These are phyloP conservation scores for Mimumesa dahlbomi DNA, from an alignment of 2,888 invertebrate genomes.

Conservation along the genomic window DNA sequence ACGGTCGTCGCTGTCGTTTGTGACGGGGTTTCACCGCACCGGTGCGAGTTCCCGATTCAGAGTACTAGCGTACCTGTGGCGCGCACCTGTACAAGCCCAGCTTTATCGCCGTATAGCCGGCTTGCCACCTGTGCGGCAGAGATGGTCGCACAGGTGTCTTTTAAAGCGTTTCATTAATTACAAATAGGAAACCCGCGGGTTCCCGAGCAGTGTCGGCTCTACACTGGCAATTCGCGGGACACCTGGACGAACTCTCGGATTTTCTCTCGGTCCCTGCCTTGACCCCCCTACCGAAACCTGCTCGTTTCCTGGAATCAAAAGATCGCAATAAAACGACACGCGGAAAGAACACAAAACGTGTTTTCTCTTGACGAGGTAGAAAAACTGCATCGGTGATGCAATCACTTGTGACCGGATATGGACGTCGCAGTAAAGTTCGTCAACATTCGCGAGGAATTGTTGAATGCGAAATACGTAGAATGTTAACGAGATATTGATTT, in stretches of 20 bases:
- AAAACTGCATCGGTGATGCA: constrained; percentile 29
- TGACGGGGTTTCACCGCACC: constrained; percentile 57
- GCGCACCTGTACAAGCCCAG: constrained; percentile 65
- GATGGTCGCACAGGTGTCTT: constrained; percentile 74
- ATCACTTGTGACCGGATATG: constrained; percentile 3
- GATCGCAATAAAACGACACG: constrained; percentile 32
- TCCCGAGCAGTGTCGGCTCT: constrained; percentile 31
- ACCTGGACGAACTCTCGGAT: constrained; percentile 47
- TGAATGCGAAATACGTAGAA: too few species aligned
- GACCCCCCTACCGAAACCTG: constrained; percentile 26
- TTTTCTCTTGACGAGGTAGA: constrained; percentile 13
- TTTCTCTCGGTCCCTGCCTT: constrained; percentile 44
- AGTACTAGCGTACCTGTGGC: constrained; percentile 54
- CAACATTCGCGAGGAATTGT: too few species aligned
- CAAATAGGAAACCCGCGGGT: constrained; percentile 64
- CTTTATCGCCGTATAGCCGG: constrained; percentile 62
- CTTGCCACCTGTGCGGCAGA: constrained; percentile 71
- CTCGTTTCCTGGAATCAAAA: constrained; percentile 32
- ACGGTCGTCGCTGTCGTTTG: constrained; percentile 49
- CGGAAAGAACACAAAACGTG: constrained; percentile 10
- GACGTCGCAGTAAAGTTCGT: background rate
- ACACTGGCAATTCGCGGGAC: constrained; percentile 41
- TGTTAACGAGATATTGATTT: too few species aligned
- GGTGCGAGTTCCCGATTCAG: constrained; percentile 62
- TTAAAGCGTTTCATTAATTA: constrained; percentile 74